Evolutionary conservation across 1,140 invertebrate species (phyloP), one percentile per base, ranked within the genome.

Genomic region (Eumeta japonica): DNA sequence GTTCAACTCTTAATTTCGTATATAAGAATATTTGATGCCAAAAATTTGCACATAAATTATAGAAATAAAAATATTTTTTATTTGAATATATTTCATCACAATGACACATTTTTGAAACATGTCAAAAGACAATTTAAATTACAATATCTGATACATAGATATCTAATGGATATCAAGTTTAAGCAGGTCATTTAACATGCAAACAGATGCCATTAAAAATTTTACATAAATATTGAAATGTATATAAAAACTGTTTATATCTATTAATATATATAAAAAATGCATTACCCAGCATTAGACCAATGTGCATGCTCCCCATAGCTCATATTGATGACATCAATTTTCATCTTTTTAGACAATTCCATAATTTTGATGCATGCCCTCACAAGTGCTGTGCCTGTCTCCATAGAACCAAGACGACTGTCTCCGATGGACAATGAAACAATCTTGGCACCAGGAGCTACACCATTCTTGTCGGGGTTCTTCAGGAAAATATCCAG

Each of bases 251-350:
- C 10, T 35, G 10, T 11, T 35, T 16, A 18, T 16, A 12, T 9
- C 7, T 13, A 16, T 35, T 35, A 7, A 37, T 37, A 27, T 10
- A 32, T 30, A 27, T 20, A 36, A 36, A 7, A 13, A 9, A 10
- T 13, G 16, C n/a, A 77, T 77, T 76, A 92, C 89, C 95, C 92
- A n/a, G 85, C 75, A 70, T 92, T 87, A 2, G 86, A 83, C 87
- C 92, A 95, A 73, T 94, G 87, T 10, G 89, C 81, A 52, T 90
- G 88, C 76, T 99, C 97, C 13, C 96, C 96, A 61, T 97, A 99
- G 58, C 94, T 97, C 89, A 97, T 97, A 72, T 99, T 99, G 36
- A 98, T 92, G 1, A 98, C 84, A 63, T 98, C 88, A 45, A 92
- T 76, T 44, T 81, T 76, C 44, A 62, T 70, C 33, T 62, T 78